A percentile compares a stretch with the other conserved stretches of the same genome.
Evolutionary conservation across 2,113 vertebrate genomes (phyloP).

Genomic region (Pandion haliaetus): DNA sequence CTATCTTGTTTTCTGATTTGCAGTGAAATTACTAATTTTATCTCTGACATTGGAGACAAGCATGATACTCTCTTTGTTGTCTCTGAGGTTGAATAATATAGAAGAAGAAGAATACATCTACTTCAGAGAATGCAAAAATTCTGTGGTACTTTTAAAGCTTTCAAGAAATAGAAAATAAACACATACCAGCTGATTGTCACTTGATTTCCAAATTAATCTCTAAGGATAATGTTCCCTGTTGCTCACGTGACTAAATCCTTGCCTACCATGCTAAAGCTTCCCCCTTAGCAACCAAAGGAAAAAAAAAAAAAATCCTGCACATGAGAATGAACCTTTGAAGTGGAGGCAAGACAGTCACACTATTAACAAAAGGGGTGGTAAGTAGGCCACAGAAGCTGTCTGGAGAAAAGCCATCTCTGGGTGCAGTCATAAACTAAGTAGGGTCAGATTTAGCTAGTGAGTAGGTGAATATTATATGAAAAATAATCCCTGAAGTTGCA

Average conservation of each 20-base stretch:
- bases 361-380: background rate
- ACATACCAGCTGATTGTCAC: background rate
- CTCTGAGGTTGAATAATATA: constrained; percentile 19
- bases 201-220: constrained; percentile 47
- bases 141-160: constrained; percentile 40
- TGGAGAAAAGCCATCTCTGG: background rate
- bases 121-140: constrained; percentile 5
- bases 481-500: background rate
- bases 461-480: background rate
- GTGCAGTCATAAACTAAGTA: background rate
- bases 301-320: background rate
- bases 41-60: background rate
- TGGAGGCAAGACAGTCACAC: background rate
- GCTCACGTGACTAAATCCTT: constrained; percentile 8
- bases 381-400: background rate
- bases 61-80: constrained; percentile 5
- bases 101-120: background rate
- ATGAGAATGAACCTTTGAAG: background rate
- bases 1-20: constrained; percentile 36
- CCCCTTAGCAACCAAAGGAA: background rate
- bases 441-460: background rate
- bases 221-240: background rate
- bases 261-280: background rate
- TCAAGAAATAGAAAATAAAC: background rate
- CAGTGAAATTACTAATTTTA: constrained; percentile 41